Evolutionary conservation across 2,888 invertebrate genomes (phyloP).

Genomic region (Hirtodrosophila alboralis): DNA sequence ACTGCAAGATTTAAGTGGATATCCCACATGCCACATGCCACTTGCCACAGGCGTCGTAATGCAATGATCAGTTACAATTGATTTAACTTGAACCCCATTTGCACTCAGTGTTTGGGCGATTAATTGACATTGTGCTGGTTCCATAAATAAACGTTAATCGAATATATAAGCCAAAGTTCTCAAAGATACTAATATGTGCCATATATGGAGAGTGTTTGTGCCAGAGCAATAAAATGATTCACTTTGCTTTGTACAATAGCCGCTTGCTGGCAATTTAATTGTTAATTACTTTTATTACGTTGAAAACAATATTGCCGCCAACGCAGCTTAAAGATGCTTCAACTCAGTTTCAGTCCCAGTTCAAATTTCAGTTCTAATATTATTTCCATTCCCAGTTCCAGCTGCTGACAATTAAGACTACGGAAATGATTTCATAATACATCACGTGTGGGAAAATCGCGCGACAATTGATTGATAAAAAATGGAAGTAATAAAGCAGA

Average conservation of each 20-base stretch:
- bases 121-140: slow-evolving; percentile 73
- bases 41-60: slow-evolving; percentile 25
- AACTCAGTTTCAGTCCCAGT: neutral
- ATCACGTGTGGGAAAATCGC: slow-evolving; percentile 36
- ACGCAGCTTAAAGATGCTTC: slow-evolving; percentile 31
- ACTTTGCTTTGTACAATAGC: slow-evolving; percentile 43
- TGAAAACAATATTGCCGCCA: slow-evolving; percentile 32
- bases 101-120: slow-evolving; percentile 43
- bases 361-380: too few relatives aligned
- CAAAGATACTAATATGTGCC: slow-evolving; percentile 8
- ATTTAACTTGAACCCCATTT: slow-evolving; percentile 46
- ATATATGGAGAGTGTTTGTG: slow-evolving; percentile 15
- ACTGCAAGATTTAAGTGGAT: slow-evolving; percentile 33
- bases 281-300: slow-evolving; percentile 32
- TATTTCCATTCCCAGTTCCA: neutral
- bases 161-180: slow-evolving; percentile 50
- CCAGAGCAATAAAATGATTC: slow-evolving; percentile 37
- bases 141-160: slow-evolving; percentile 62
- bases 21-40: slow-evolving; percentile 13
- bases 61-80: slow-evolving; percentile 27
- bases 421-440: slow-evolving; percentile 49
- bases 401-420: slow-evolving; percentile 1
- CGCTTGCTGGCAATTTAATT: slow-evolving; percentile 37
- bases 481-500: slow-evolving; percentile 33
- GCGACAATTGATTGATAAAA: slow-evolving; percentile 34